phyloP scores from a whole-genome alignment of 2,888 invertebrate species.

The Villa cingulata region DNA sequence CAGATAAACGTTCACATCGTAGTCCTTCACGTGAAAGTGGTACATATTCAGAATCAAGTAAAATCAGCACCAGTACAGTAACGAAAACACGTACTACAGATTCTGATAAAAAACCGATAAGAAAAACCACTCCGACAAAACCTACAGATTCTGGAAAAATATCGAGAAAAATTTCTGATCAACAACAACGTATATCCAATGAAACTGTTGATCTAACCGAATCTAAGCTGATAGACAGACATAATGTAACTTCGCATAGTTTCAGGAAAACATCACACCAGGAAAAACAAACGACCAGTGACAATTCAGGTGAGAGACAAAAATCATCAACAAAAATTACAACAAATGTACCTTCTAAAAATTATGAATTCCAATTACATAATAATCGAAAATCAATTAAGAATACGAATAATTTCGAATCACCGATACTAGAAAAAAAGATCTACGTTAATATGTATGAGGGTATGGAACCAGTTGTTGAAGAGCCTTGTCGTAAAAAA shows the following conservation, averaged over 20 bases:
- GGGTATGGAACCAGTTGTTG: neutral
- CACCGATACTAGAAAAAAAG: too few species aligned
- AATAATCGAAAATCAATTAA: too few species aligned
- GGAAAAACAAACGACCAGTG: neutral
- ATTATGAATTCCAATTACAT: too few species aligned
- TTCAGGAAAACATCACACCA: neutral
- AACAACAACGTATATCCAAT: slow-evolving; percentile 17
- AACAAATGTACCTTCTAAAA: too few species aligned
- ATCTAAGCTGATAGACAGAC: neutral
- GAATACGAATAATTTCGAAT: too few species aligned
- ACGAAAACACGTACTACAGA: slow-evolving; percentile 15
- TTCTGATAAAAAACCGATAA: slow-evolving; percentile 16
- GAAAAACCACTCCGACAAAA: slow-evolving; percentile 15
- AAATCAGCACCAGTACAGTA: slow-evolving; percentile 30
- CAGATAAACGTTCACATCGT: slow-evolving; percentile 33
- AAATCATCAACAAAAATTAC: neutral
- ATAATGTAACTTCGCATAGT: neutral
- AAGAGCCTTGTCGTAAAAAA: neutral
- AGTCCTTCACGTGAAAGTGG: slow-evolving; percentile 34
- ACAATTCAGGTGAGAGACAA: slow-evolving; percentile 4
- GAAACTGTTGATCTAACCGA: slow-evolving; percentile 4
- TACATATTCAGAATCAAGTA: slow-evolving; percentile 30
- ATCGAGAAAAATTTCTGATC: slow-evolving; percentile 9
- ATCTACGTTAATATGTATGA: neutral
- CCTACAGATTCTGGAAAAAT: slow-evolving; percentile 22